phyloP scores from a whole-genome alignment of 2,797 vertebrate genomes.

The Jordanella pulchra region DNA sequence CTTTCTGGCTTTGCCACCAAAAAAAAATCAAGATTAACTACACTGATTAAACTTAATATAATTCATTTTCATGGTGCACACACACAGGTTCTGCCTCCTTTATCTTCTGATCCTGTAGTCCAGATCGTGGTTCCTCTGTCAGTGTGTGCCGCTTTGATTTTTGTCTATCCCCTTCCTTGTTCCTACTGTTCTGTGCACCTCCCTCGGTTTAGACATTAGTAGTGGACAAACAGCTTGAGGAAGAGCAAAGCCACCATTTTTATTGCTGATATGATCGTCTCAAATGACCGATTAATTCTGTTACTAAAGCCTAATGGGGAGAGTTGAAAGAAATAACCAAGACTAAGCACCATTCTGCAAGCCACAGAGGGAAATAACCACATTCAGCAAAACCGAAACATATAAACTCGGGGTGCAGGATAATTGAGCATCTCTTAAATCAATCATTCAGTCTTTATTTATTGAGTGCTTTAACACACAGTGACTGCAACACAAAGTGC shows the following conservation, averaged over 20 bases:
- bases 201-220: conserved; percentile 9
- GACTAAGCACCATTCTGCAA: not conserved
- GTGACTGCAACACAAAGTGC: not conserved
- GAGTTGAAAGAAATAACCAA: not conserved
- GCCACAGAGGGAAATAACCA: not conserved
- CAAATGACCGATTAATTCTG: not conserved
- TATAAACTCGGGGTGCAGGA: not conserved
- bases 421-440: not conserved
- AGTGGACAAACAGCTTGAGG: not conserved
- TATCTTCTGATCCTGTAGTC: not conserved
- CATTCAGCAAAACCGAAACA: not conserved
- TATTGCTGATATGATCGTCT: not conserved
- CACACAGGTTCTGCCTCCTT: not conserved
- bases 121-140: not conserved
- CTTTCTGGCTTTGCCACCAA: not conserved
- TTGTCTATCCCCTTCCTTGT: conserved; percentile 10
- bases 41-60: not conserved
- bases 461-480: not conserved
- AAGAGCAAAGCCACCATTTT: not conserved
- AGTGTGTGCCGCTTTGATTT: conserved; percentile 10
- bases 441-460: conserved; percentile 2
- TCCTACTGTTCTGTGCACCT: conserved; percentile 22
- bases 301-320: not conserved
- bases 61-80: not conserved
- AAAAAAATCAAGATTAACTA: not conserved